Percentiles rank a stretch among this genome's conserved stretches.
Conservation (phyloP, 2,797 vertebrate species). For the Xenopus petersii region DNA sequence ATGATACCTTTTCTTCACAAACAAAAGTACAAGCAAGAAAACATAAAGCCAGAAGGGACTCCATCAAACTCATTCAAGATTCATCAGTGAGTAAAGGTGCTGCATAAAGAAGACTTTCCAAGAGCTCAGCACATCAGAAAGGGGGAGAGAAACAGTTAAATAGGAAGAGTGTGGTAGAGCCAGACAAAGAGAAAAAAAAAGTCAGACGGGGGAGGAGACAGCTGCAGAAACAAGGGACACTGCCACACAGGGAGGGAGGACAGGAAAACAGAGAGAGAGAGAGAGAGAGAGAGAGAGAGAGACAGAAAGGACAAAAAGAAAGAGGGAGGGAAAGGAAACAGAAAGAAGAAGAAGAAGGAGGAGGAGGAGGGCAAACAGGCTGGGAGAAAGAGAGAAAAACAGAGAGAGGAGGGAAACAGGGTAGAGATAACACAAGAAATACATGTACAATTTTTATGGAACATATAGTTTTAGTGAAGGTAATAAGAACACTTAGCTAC, state of each 20-base stretch:
- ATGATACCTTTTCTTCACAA: too few species aligned
- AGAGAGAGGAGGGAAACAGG: neutral
- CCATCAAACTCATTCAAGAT: neutral
- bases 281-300: neutral
- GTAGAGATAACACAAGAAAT: too few species aligned
- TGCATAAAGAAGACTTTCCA: too few species aligned
- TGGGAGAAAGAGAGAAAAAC: neutral
- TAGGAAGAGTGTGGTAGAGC: conserved; percentile 32
- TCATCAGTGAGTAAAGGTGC: neutral
- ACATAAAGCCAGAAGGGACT: too few species aligned
- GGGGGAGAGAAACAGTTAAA: conserved; percentile 1
- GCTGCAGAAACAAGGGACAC: conserved; percentile 19
- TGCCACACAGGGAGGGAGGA: conserved; percentile 35
- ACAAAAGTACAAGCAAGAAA: too few species aligned
- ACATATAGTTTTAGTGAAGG: too few species aligned
- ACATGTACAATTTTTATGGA: too few species aligned
- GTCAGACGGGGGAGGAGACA: neutral
- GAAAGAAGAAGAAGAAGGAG: neutral
- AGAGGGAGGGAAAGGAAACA: conserved; percentile 3
- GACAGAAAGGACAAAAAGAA: neutral
- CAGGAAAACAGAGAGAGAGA: conserved; percentile 23
- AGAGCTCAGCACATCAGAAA: neutral
- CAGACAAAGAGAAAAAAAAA: conserved; percentile 17
- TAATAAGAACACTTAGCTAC: too few species aligned
- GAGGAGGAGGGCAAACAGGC: neutral